Evolutionary conservation across 2,888 invertebrate species (phyloP).

Genomic region (Sinotaia quadrata): DNA sequence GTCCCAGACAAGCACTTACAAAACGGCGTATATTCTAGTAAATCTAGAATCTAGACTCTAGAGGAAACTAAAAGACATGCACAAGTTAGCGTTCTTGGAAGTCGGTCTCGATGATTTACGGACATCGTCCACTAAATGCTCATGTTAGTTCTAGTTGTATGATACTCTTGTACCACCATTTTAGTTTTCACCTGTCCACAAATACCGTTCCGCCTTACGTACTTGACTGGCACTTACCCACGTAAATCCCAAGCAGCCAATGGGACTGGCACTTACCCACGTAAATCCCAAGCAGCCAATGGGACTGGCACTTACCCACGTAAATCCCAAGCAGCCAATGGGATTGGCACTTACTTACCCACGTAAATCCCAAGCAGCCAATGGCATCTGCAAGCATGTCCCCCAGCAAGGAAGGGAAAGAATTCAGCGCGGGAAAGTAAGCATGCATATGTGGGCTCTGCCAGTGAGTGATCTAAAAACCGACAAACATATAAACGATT

Average conservation of each 20-base stretch:
- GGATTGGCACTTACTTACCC: slow-evolving; percentile 85
- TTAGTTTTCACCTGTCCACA: too few relatives aligned
- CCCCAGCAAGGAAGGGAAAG: slow-evolving; percentile 92
- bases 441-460: slow-evolving; percentile 99
- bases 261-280: slow-evolving; percentile 94
- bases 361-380: slow-evolving; percentile 95
- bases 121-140: too few relatives aligned
- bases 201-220: too few relatives aligned
- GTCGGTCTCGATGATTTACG: too few relatives aligned
- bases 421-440: slow-evolving; percentile 95
- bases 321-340: slow-evolving; percentile 95
- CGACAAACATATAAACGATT: neutral
- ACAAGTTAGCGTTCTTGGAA: too few relatives aligned
- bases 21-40: too few relatives aligned
- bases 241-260: slow-evolving; percentile 94
- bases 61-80: too few relatives aligned
- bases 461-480: slow-evolving; percentile 85
- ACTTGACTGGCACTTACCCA: too few relatives aligned
- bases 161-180: too few relatives aligned
- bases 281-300: slow-evolving; percentile 96
- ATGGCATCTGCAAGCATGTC: slow-evolving; percentile 97
- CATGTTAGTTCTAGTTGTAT: too few relatives aligned
- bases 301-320: slow-evolving; percentile 95
- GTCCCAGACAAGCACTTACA: too few relatives aligned
- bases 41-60: too few relatives aligned